Percentiles rank a stretch among this genome's conserved stretches.
Evolutionary conservation across 2,888 invertebrate species (phyloP).

Genomic region (Dimorphilus gyrociliatus): DNA sequence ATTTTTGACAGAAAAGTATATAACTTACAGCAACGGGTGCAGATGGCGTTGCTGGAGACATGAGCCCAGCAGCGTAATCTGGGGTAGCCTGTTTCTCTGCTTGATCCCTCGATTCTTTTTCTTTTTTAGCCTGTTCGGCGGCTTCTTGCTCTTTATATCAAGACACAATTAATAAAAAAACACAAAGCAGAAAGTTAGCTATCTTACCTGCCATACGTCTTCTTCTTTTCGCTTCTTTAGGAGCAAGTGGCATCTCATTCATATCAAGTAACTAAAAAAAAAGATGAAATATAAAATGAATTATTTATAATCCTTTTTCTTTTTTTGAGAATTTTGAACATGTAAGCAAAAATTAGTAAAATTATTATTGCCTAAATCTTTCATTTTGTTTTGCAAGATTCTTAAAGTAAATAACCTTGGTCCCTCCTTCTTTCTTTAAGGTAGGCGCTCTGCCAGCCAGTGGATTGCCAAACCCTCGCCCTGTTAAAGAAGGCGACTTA

Average conservation of each 20-base stretch:
- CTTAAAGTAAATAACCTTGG: constrained; percentile 47
- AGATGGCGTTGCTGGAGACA: constrained; percentile 49
- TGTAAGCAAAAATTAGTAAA: no score
- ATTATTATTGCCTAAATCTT: no score
- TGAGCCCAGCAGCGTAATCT: constrained; percentile 64
- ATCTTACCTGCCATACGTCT: constrained; percentile 48
- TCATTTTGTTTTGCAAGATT: no score
- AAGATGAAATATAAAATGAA: constrained; percentile 3
- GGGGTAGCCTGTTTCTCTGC: constrained; percentile 45
- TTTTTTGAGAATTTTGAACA: no score
- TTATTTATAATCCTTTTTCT: constrained; percentile 1
- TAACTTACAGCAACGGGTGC: constrained; percentile 41
- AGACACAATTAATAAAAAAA: constrained; percentile 2
- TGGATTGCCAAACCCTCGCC: constrained; percentile 21
- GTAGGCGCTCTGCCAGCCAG: constrained; percentile 40
- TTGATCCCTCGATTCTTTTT: constrained; percentile 34
- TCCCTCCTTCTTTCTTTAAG: constrained; percentile 69
- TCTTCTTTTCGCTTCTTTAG: constrained; percentile 62
- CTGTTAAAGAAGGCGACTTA: constrained; percentile 11
- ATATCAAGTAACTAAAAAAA: constrained; percentile 56
- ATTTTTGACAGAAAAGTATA: no score
- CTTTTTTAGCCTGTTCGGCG: constrained; percentile 31
- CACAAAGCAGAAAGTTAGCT: constrained; percentile 2
- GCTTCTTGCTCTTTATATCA: constrained; percentile 25
- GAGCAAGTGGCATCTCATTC: constrained; percentile 71